These are phyloP conservation scores for Ammodytes dubius DNA, from an alignment of 2,113 vertebrate species.

Conservation along the genomic window DNA sequence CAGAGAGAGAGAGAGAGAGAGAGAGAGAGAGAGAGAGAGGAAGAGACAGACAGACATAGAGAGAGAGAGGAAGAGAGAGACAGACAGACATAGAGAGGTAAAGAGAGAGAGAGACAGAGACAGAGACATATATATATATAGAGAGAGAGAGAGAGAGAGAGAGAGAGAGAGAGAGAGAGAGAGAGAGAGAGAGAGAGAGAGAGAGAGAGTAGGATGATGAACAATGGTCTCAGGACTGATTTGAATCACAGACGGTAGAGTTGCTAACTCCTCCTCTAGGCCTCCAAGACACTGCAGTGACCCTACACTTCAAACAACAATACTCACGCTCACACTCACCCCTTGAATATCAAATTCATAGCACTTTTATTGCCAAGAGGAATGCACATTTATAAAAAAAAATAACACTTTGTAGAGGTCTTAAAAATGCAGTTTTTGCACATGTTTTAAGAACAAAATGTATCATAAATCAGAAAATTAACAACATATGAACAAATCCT, in stretches of 20 bases:
- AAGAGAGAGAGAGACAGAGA: neutral
- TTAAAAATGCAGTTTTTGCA: no score
- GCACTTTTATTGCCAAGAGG: neutral
- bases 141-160: slow-evolving; percentile 7
- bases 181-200: slow-evolving; percentile 8
- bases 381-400: neutral
- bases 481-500: no score
- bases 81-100: slow-evolving; percentile 42
- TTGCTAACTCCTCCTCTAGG: neutral
- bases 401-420: no score
- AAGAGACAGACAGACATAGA: slow-evolving; percentile 19
- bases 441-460: no score
- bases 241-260: slow-evolving; percentile 1
- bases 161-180: slow-evolving; percentile 14
- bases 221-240: slow-evolving; percentile 22
- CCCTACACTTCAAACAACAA: neutral
- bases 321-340: neutral
- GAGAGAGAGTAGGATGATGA: neutral
- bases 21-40: slow-evolving; percentile 7
- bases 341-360: neutral
- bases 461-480: no score
- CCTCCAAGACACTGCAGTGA: neutral
- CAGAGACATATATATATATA: no score
- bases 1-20: slow-evolving; percentile 34
- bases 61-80: neutral